Percentiles rank a stretch among this genome's conserved stretches.
Conservation (phyloP, 2,797 vertebrate species). For the Gymnopithys bicolor region DNA sequence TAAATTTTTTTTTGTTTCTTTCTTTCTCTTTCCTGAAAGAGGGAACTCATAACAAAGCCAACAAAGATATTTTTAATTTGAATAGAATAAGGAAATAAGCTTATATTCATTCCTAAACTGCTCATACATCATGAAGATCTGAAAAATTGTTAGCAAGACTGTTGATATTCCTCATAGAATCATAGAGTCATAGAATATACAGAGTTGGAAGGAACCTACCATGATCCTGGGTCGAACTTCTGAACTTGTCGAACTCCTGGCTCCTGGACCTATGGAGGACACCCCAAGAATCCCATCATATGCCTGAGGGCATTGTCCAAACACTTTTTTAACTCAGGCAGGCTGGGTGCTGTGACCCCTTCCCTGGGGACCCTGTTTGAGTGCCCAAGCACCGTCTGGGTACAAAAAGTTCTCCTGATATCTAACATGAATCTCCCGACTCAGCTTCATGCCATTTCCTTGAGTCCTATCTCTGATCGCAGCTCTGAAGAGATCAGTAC, state of each 20-base stretch:
- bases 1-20: too few relatives aligned
- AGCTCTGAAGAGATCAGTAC: rapidly evolving
- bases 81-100: neutral
- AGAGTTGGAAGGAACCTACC: neutral
- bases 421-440: neutral
- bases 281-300: neutral
- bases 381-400: rapidly evolving
- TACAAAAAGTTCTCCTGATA: neutral
- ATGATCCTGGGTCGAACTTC: too few relatives aligned
- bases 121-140: neutral
- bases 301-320: neutral
- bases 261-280: neutral
- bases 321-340: neutral
- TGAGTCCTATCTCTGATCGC: rapidly evolving
- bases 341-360: neutral
- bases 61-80: neutral
- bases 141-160: neutral
- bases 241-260: neutral
- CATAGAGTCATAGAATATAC: neutral
- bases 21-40: neutral
- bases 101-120: neutral
- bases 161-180: neutral
- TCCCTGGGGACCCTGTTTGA: neutral
- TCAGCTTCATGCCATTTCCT: neutral
- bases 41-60: neutral